Evolutionary conservation across 2,797 vertebrate genomes (phyloP), one percentile per base, ranked within the genome.

Genomic region (Pterois miles): DNA sequence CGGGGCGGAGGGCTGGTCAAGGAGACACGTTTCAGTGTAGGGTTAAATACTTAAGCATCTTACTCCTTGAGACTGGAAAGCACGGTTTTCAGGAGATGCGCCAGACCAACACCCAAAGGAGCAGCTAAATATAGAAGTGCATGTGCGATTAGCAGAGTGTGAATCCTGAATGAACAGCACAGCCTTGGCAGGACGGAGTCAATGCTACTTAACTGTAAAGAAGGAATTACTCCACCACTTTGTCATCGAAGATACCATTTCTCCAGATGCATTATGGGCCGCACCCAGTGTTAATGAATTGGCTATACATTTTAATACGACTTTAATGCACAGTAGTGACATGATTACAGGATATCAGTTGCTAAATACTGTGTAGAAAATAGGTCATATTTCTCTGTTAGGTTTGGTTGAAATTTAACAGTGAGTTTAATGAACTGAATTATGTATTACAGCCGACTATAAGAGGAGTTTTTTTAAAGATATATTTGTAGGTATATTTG

Each of bases 41-140:
- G 31, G 84, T 89, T 93, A 86, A 92, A 93, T 80, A 77, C 83
- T 88, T 93, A 93, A 94, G 91, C 89, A 88, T 90, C 88, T 93
- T 93, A 93, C 71, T 88, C 38, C 81, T 80, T 34, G 20, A 78
- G 74, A 70, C 84, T 86, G 82, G 86, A 90, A 91, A 92, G 85
- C 78, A 14, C 77, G 84, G 83, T 92, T 92, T 93, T 92, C 89
- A 87, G 81, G 78, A 87, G 84, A 84, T 76, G 86, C 12, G 52
- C 82, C 86, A 86, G 83, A 89, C 89, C 88, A 78, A 88, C 90
- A 88, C 85, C 89, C 90, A 85, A 82, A 85, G 90, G 81, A 87
- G 85, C 38, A 40, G 83, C 92, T 94, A 94, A 91, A 93, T 81
- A 94, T 93, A 94, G 92, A 75, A 1, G 57, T 62, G 85, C 88